Evolutionary conservation across 1,140 invertebrate species (phyloP).

Genomic region (Drosophila navojoa): DNA sequence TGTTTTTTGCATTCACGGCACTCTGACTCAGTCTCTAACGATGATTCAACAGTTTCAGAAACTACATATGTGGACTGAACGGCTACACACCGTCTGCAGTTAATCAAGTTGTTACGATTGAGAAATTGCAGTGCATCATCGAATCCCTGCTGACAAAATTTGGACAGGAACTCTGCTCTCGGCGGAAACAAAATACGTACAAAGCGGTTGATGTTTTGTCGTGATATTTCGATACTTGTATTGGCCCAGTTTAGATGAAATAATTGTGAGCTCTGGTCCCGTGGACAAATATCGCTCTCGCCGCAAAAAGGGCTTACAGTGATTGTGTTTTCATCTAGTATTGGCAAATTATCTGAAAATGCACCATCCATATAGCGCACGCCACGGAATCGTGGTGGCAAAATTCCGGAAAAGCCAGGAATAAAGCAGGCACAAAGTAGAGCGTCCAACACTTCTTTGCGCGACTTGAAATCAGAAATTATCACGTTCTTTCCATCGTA

Average conservation of each 20-base stretch:
- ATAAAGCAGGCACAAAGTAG: slow-evolving; percentile 97
- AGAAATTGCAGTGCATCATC: slow-evolving; percentile 97
- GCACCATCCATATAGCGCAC: slow-evolving; percentile 98
- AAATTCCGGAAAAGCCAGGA: slow-evolving; percentile 96
- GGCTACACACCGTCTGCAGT: slow-evolving; percentile 92
- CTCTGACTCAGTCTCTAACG: slow-evolving; percentile 90
- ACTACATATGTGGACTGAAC: slow-evolving; percentile 92
- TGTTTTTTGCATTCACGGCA: slow-evolving; percentile 93
- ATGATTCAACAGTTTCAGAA: slow-evolving; percentile 86
- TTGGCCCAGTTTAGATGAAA: slow-evolving; percentile 96
- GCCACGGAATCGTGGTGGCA: slow-evolving; percentile 95
- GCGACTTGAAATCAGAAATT: slow-evolving; percentile 94
- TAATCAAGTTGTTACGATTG: slow-evolving; percentile 95
- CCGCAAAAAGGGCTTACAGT: slow-evolving; percentile 99
- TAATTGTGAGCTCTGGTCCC: slow-evolving; percentile 93
- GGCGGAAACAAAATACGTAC: slow-evolving; percentile 97
- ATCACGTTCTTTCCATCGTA: slow-evolving; percentile 98
- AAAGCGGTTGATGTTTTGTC: slow-evolving; percentile 96
- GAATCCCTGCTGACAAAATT: slow-evolving; percentile 99
- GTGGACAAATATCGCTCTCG: slow-evolving; percentile 98
- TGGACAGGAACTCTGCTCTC: slow-evolving; percentile 94
- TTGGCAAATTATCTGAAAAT: slow-evolving; percentile 97
- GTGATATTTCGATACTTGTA: slow-evolving; percentile 96
- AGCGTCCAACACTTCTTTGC: slow-evolving; percentile 97
- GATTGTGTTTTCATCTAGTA: slow-evolving; percentile 96